Conservation (phyloP, 2,888 invertebrate genomes). For the Mylabris sibirica region DNA sequence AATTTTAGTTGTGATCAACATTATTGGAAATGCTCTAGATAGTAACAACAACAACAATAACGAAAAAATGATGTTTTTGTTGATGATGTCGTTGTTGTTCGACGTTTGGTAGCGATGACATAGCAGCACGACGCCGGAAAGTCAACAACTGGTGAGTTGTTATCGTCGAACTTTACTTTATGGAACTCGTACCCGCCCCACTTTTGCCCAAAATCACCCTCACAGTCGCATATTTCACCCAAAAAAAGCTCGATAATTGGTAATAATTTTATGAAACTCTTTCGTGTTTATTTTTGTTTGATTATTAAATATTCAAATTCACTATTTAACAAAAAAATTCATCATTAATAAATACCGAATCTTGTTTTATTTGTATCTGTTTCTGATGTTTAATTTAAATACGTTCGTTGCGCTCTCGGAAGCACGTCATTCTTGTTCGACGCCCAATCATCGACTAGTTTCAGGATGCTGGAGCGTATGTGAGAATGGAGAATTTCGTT, state of each 20-base stretch:
- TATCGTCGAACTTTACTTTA: slow-evolving; percentile 42
- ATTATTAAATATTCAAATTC: background rate
- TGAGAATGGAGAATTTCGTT: slow-evolving; percentile 48
- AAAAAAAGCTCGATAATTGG: slow-evolving; percentile 21
- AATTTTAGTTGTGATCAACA: background rate
- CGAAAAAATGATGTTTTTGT: background rate
- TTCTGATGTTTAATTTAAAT: background rate
- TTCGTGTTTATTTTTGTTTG: background rate
- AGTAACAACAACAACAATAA: background rate
- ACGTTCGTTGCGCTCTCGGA: slow-evolving; percentile 18
- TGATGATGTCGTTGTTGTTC: slow-evolving; percentile 1
- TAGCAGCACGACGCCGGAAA: slow-evolving; percentile 40
- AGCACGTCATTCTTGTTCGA: slow-evolving; percentile 31
- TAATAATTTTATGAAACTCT: background rate
- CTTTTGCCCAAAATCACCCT: slow-evolving; percentile 38
- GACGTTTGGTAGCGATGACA: slow-evolving; percentile 28
- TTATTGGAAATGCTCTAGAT: background rate
- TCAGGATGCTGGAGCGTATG: slow-evolving; percentile 52
- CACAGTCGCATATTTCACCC: slow-evolving; percentile 43
- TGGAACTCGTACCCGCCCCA: slow-evolving; percentile 40
- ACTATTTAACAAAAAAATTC: background rate
- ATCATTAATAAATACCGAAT: background rate
- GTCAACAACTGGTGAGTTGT: slow-evolving; percentile 41
- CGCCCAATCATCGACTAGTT: slow-evolving; percentile 51
- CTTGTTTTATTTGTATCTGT: background rate